Evolutionary conservation across 2,888 invertebrate genomes (phyloP).

Genomic region (Drosophila setosimentum): DNA sequence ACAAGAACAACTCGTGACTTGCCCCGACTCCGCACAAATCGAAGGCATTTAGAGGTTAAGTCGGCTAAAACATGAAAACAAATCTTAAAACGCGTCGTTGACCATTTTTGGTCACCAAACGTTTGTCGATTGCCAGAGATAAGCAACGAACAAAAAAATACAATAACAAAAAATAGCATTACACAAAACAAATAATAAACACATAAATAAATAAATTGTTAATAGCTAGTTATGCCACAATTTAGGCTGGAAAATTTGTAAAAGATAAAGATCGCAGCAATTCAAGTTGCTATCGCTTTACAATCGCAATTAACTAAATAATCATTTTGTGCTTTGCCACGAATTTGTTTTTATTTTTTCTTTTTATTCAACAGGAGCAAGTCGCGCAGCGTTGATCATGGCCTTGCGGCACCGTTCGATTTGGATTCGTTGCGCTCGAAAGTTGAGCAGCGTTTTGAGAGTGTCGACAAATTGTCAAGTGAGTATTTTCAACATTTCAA

Average conservation of each 20-base stretch:
- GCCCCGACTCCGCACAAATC: constrained; percentile 16
- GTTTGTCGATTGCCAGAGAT: constrained; percentile 67
- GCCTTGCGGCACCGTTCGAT: constrained; percentile 93
- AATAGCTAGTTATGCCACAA: constrained; percentile 73
- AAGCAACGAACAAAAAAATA: constrained; percentile 44
- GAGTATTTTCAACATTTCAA: constrained; percentile 62
- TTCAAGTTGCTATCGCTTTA: constrained; percentile 59
- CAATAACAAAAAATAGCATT: constrained; percentile 34
- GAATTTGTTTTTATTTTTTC: constrained; percentile 31
- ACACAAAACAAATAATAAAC: constrained; percentile 15
- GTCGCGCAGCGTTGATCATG: constrained; percentile 96
- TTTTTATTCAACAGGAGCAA: constrained; percentile 91
- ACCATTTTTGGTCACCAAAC: constrained; percentile 62
- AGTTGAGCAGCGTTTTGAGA: constrained; percentile 94
- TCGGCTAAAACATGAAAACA: constrained; percentile 21
- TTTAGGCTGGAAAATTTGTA: constrained; percentile 73
- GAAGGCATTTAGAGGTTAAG: constrained; percentile 63
- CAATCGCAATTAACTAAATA: constrained; percentile 50
- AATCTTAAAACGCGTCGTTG: constrained; percentile 53
- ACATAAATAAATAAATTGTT: constrained; percentile 72
- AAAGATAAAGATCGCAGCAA: constrained; percentile 74
- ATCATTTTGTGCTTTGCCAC: constrained; percentile 36
- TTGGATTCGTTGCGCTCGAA: constrained; percentile 93
- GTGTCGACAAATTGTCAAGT: constrained; percentile 89
- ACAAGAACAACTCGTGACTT: constrained; percentile 35